Base-by-base conservation (phyloP, 1,140 invertebrate species). In the Lamellibrachia luymesi region DNA sequence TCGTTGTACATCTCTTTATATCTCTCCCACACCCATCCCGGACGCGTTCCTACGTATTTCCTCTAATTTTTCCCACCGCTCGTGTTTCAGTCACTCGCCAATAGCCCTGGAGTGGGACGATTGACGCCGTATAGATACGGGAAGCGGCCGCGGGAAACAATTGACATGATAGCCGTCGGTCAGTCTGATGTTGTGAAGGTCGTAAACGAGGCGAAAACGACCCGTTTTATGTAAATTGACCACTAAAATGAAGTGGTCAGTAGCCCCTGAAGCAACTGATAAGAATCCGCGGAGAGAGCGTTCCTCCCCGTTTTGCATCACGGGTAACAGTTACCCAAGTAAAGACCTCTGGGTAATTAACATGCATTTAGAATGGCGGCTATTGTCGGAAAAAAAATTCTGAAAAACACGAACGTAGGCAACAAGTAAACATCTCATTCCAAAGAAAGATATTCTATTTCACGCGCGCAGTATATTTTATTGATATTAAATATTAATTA, bases 161-260 rank as follows among this genome's bases (percentile, higher is more conserved):
- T 80, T 22, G 52, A 56, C 13, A 6, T 56, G 6, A 56, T 56
- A 56, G 52, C 52, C 52, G 64, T 80, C 64, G 64, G 64, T 2
- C 13, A 80, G 64, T 80, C 64, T 80, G 13, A 80, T 22, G 13
- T 80, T 0, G 64, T 2, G 8, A 17, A 22, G 64, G 64, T 80
- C 13, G 64, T 80, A 80, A 80, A 80, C 64, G 64, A 80, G 64
- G 64, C 64, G 64, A 80, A 80, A 80, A 80, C 64, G 64, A 80
- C 64, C 64, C 13, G 64, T 80, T 80, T 80, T 80, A 80, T 80
- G 64, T 80, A 80, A 22, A 80, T 80, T 80, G 5, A 80, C 64
- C 64, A 80, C 64, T 80, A 80, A 80, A 80, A 80, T 80, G 64
- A 80, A 80, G 64, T 80, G 64, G 64, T 80, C 64, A 80, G 64